Evolutionary conservation across 2,113 vertebrate species (phyloP).

Genomic region (Pipa parva): DNA sequence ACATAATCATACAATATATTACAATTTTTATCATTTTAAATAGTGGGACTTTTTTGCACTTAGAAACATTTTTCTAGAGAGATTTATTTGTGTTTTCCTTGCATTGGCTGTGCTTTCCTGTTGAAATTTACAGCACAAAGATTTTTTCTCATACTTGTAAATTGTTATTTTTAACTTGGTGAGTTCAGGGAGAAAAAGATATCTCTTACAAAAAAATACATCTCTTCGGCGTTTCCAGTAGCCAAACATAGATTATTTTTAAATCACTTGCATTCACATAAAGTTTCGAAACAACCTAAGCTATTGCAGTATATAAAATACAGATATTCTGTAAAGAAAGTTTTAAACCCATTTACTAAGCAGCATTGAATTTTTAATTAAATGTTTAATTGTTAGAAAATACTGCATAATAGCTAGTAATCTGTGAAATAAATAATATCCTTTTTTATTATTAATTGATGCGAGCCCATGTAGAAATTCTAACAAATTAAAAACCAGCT

Average conservation of each 20-base stretch:
- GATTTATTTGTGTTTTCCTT: background rate
- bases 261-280: constrained; percentile 3
- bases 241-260: constrained; percentile 7
- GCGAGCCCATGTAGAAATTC: too few species aligned
- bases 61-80: background rate
- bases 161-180: constrained; percentile 15
- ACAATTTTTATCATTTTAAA: background rate
- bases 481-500: too few species aligned
- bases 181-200: constrained; percentile 16
- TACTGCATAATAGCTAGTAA: too few species aligned
- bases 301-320: background rate
- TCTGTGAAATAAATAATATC: too few species aligned
- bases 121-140: constrained; percentile 11
- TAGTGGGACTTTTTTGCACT: background rate
- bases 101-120: background rate
- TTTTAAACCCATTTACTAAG: background rate
- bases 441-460: too few species aligned
- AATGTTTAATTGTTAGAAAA: too few species aligned
- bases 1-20: too few species aligned
- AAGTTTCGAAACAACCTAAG: background rate
- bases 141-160: constrained; percentile 13
- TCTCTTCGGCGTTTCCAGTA: background rate
- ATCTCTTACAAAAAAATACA: constrained; percentile 7
- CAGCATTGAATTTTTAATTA: too few species aligned
- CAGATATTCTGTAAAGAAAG: background rate